phyloP scores from a whole-genome alignment of 2,888 invertebrate species.

The Cabera pusaria region DNA sequence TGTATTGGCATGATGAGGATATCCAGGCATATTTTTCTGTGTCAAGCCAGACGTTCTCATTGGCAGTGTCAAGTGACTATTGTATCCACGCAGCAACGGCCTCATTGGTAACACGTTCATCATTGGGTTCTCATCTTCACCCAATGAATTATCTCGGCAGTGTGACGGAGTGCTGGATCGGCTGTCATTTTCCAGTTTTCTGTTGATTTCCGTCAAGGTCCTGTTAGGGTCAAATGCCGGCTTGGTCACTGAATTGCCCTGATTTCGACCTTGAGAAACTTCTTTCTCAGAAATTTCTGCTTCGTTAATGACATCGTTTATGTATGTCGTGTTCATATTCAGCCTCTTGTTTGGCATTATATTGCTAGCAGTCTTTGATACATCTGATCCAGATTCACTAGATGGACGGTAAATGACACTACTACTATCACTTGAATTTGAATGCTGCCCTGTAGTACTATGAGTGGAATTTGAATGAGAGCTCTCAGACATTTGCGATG shows the following conservation, averaged over 20 bases:
- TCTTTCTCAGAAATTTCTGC: slow-evolving; percentile 77
- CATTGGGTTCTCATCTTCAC: slow-evolving; percentile 87
- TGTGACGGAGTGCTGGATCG: slow-evolving; percentile 77
- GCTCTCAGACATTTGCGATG: slow-evolving; percentile 86
- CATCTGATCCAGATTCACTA: slow-evolving; percentile 87
- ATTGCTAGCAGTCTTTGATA: slow-evolving; percentile 68
- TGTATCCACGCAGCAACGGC: slow-evolving; percentile 91
- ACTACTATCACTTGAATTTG: slow-evolving; percentile 89
- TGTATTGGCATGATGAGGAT: slow-evolving; percentile 80
- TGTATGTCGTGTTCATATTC: slow-evolving; percentile 78
- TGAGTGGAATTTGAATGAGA: slow-evolving; percentile 84
- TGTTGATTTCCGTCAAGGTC: slow-evolving; percentile 60
- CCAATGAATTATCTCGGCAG: slow-evolving; percentile 79
- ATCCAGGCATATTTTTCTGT: slow-evolving; percentile 73
- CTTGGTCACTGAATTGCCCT: slow-evolving; percentile 44
- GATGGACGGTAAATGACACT: slow-evolving; percentile 89
- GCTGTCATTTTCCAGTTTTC: slow-evolving; percentile 59
- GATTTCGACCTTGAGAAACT: slow-evolving; percentile 64
- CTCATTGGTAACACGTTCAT: slow-evolving; percentile 96
- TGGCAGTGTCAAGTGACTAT: slow-evolving; percentile 89
- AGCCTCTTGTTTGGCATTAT: slow-evolving; percentile 77
- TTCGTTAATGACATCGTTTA: slow-evolving; percentile 80
- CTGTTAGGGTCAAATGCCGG: slow-evolving; percentile 60
- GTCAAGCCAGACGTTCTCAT: slow-evolving; percentile 81
- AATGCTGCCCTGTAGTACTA: slow-evolving; percentile 86